phyloP scores from a whole-genome alignment of 2,888 invertebrate genomes.

The Pammene fasciana region DNA sequence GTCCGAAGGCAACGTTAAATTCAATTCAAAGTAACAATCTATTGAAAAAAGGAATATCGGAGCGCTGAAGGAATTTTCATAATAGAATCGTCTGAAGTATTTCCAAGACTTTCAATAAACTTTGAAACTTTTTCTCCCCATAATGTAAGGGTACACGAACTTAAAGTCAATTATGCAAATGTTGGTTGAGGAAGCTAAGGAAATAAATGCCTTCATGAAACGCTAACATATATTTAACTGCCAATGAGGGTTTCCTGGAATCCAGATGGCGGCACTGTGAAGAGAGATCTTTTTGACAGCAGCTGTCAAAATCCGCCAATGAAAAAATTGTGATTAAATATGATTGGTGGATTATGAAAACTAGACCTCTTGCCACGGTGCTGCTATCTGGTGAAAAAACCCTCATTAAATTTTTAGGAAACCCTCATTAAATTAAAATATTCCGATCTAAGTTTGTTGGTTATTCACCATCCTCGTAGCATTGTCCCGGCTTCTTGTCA shows the following conservation, averaged over 20 bases:
- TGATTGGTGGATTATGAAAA: too few relatives aligned
- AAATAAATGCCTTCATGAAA: slow-evolving; percentile 32
- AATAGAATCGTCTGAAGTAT: slow-evolving; percentile 36
- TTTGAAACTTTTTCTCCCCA: slow-evolving; percentile 37
- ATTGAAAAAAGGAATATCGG: slow-evolving; percentile 33
- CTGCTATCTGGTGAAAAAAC: slow-evolving; percentile 19
- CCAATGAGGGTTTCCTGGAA: too few relatives aligned
- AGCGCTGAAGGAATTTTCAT: slow-evolving; percentile 39
- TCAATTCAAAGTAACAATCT: slow-evolving; percentile 31
- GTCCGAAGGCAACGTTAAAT: slow-evolving; percentile 25
- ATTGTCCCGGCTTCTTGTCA: too few relatives aligned
- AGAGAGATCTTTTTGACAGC: too few relatives aligned
- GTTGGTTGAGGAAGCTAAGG: slow-evolving; percentile 18
- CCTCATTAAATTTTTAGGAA: too few relatives aligned
- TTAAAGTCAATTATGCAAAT: slow-evolving; percentile 40
- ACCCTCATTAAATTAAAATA: background rate
- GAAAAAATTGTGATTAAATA: too few relatives aligned
- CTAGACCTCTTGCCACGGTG: too few relatives aligned
- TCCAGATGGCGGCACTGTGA: too few relatives aligned
- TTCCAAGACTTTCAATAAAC: slow-evolving; percentile 40
- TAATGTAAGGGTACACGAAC: slow-evolving; percentile 37
- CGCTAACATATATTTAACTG: slow-evolving; percentile 16
- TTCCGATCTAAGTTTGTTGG: background rate
- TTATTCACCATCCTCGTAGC: too few relatives aligned
- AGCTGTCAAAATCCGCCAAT: too few relatives aligned